Base-by-base conservation (phyloP, 2,888 invertebrate species). In the Erannis defoliaria region DNA sequence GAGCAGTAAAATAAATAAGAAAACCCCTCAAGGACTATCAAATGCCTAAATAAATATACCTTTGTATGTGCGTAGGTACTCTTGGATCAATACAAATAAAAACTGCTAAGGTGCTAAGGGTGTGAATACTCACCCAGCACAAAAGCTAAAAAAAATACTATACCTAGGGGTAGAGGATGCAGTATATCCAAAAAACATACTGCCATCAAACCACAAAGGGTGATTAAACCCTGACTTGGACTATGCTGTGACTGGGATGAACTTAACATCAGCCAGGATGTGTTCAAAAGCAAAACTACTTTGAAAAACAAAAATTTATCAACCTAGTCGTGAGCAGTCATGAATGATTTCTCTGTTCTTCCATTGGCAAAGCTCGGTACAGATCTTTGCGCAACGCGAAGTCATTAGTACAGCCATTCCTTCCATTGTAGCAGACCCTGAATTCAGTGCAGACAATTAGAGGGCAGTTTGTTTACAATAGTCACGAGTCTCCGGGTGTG, bases 401-500 rank as follows among this genome's bases (percentile, higher is more conserved):
- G 43, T 61, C 50, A 55, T 55, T 55, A 55, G 37, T 50, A 33
- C 43, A 29, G 29, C 50, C 18, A 55, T 61, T 61, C 55, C 51
- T 40, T 49, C 23, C 60, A 23, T 48, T 55, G 37, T 61, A 49
- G 46, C 38, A 55, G 55, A 61, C 61, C 51, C 55, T 61, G 61
- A 61, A 61, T 55, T 46, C 51, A 61, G 51, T 51, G 61, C 55
- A 61, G 49, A 49, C 61, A 40, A 45, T 50, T 55, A 61, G 46
- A 62, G 56, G 61, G 61, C 55, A 50, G 55, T 62, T 53, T 56
- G 56, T 62, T 62, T 53, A 62, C 62, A 62, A 62, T 62, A 55
- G 56, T 71, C 65, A 66, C 71, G 62, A 71, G 72, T 69, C 75
- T 71, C 74, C 66, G 66, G 68, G 63, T 72, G 64, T 60, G 51